Base-by-base conservation (phyloP, 2,888 invertebrate genomes). In the Pegoplata infirma region DNA sequence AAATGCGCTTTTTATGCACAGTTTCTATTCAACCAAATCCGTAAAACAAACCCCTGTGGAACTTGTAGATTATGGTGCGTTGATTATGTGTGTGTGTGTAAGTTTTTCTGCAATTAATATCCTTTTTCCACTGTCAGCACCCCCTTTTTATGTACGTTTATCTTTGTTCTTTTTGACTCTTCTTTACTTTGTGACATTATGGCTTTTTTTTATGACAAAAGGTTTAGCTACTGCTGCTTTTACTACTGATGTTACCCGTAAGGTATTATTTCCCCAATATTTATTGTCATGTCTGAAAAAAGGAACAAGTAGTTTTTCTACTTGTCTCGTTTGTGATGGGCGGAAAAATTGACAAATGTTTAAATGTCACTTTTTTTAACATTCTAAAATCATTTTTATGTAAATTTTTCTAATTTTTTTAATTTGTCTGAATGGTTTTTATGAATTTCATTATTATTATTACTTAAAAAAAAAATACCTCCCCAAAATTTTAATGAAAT, bases 91-190 rank as follows among this genome's bases (percentile, higher is more conserved):
- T 56, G 32, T 25, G 28, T 49, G 51, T 55, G 14, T 3, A n/a
- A n/a, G n/a, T n/a, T 40, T 71, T 55, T 16, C 28, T 66, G 71
- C 74, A 79, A 78, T 78, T 78, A 78, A 78, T 74, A 78, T n/a
- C 28, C 36, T 63, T 53, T 64, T 64, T 69, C 21, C 23, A 47
- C n/a, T 75, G 61, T 67, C 66, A 67, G 40, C 64, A 78, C 58
- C 69, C 78, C 69, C 59, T 46, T 10, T 10, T 19, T 55, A 25
- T 19, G n/a, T n/a, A n/a, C 17, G 14, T 36, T 63, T n/a, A n/a
- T 51, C 25, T 46, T 23, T 23, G 46, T 66, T 46, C 46, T 44
- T 16, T 36, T 21, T 36, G n/a, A n/a, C n/a, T n/a, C n/a, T 59
- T 55, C 64, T 71, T 61, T 69, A 25, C 53, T 68, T 66, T 59